Base-by-base conservation (phyloP, 1,140 invertebrate species). In the Ruditapes philippinarum region DNA sequence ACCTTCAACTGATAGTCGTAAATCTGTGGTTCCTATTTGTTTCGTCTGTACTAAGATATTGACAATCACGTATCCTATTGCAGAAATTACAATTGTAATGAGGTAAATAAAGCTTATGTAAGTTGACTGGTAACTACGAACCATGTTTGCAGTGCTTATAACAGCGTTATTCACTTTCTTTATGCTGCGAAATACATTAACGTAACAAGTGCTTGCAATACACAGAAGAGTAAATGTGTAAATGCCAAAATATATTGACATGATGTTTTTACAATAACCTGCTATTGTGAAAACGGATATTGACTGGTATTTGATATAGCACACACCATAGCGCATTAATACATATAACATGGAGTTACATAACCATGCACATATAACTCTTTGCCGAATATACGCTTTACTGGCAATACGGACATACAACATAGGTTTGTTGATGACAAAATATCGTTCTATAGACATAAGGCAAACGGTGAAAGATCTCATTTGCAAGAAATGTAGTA, bases 361-460 rank as follows among this genome's bases (percentile, higher is more conserved):
- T 4, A 80, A 9, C 78, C 78, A 80, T 22, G 36, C 7, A 11
- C 14, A 38, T 14, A 38, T 1, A 3, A 60, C 28, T 12, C 17
- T n/a, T 2, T 0, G 57, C 19, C 51, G 38, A n/a, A 40, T n/a
- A 12, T 11, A 25, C 19, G 0, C 17, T 17, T 80, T 38, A 14
- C 5, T 57, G 19, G 60, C 25, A 36, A n/a, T 11, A 12, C 49
- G 51, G 0, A 60, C 1, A 22, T 80, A 80, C 22, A 17, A 60
- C 51, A 54, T 60, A 22, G 49, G 49, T 33, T 36, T 57, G 19
- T 40, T 0, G 9, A 80, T 57, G 1, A 80, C 28, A 60, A 80
- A n/a, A 38, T 57, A 57, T 17, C 78, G 45, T 80, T 80, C 78
- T 36, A 80, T 0, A 1, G 49, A 33, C 78, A 80, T 80, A 0